A percentile compares a stretch with the other conserved stretches of the same genome.
These are phyloP conservation scores for Tetragonula clypearis DNA, from an alignment of 1,140 invertebrate genomes.

Conservation along the genomic window DNA sequence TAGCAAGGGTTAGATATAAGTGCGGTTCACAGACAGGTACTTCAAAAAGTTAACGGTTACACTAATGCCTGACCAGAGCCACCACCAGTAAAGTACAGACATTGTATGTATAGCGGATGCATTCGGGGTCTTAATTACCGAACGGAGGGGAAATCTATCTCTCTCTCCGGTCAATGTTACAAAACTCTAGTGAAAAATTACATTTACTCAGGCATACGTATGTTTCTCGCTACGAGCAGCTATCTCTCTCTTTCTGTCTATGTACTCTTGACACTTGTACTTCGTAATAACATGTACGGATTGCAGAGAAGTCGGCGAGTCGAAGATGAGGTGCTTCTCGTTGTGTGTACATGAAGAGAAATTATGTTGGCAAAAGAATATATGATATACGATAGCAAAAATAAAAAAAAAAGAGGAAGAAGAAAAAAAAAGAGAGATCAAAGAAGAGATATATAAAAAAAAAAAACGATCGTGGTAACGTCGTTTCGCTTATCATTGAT, in stretches of 20 bases:
- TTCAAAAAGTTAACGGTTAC: slow-evolving; percentile 35
- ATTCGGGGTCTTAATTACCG: slow-evolving; percentile 37
- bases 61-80: slow-evolving; percentile 49
- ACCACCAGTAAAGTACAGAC: slow-evolving; percentile 57
- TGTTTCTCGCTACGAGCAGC: slow-evolving; percentile 18
- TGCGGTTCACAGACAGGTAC: slow-evolving; percentile 44
- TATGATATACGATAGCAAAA: neutral
- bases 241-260: slow-evolving; percentile 6
- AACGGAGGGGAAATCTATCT: slow-evolving; percentile 21
- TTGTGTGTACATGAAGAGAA: slow-evolving; percentile 34
- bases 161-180: slow-evolving; percentile 18
- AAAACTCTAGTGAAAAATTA: slow-evolving; percentile 35
- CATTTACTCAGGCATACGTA: slow-evolving; percentile 36
- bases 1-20: slow-evolving; percentile 58
- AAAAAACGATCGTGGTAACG: neutral
- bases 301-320: slow-evolving; percentile 26
- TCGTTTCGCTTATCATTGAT: neutral
- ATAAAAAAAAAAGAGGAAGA: neutral
- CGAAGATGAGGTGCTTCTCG: slow-evolving; percentile 54
- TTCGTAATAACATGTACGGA: slow-evolving; percentile 24
- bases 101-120: slow-evolving; percentile 40
- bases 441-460: too few species aligned
- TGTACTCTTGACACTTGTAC: neutral
- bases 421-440: neutral
- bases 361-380: slow-evolving; percentile 37